Evolutionary conservation across 2,888 invertebrate genomes (phyloP), one percentile per base, ranked within the genome.

Genomic region (Saturnia japonica): DNA sequence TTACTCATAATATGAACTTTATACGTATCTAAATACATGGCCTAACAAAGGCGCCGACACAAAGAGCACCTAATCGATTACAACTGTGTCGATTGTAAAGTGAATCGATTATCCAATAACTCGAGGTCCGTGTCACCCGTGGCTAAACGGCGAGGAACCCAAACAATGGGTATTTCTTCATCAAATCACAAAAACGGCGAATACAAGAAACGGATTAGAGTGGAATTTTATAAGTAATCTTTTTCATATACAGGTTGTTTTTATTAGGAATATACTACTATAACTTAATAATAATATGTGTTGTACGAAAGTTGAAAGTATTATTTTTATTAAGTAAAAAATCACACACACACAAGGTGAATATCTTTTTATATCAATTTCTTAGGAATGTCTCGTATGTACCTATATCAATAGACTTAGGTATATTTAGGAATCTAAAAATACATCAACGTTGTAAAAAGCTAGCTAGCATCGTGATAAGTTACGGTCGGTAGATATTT

Each of bases 131-230:
- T 91, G 93, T 92, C 93, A 90, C 89, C 90, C 88, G 86, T 84
- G 85, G 88, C 91, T 83, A 90, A 93, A 91, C 88, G 87, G 76
- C 80, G 74, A 77, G 78, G 82, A 76, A 80, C 84, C 80, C 83
- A 87, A 87, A 91, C 91, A 91, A 91, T 91, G 83, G 71, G 87
- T 88, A 91, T 91, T 92, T 89, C 91, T 92, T 91, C 89, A 91
- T 91, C 91, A 90, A 64, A 85, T 84, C 87, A 92, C 91, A 91
- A 90, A 91, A 91, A 90, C 90, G 82, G 84, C 84, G 82, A 84
- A 83, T 85, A 82, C 77, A 79, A 88, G 83, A 91, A 89, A 89
- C 90, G 86, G 86, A 90, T 88, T 89, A 89, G 64, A 40, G 64
- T 84, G 87, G 87, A 83, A 87, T 88, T 84, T 80, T 77, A 78